Conservation (phyloP, 2,113 vertebrate genomes). For the Hepsetus odoe region DNA sequence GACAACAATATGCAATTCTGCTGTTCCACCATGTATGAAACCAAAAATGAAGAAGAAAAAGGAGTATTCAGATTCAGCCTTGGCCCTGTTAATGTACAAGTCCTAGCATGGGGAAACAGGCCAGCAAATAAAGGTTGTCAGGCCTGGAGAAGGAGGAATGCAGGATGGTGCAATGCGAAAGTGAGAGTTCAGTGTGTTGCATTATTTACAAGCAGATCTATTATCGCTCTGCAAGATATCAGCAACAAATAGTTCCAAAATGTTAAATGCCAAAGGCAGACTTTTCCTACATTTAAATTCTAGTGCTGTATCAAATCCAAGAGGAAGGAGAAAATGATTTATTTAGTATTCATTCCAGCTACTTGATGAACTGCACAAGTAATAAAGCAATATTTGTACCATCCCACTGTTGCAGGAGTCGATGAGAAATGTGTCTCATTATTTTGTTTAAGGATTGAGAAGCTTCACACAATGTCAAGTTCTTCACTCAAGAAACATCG, state of each 20-base stretch:
- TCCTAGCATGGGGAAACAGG: not conserved
- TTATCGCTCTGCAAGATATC: constrained; percentile 51
- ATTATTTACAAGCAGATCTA: constrained; percentile 63
- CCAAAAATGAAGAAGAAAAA: too few species aligned
- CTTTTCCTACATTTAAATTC: not conserved
- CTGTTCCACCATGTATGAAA: too few species aligned
- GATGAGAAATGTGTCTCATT: too few species aligned
- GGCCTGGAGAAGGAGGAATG: not conserved
- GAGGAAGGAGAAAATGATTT: constrained; percentile 17
- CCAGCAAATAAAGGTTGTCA: not conserved
- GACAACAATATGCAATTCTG: too few species aligned
- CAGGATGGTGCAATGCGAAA: constrained; percentile 45
- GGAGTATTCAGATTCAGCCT: not conserved
- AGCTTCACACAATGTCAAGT: too few species aligned
- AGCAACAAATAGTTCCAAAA: constrained; percentile 22
- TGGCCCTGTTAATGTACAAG: too few species aligned
- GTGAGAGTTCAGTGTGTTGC: constrained; percentile 45
- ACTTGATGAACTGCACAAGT: constrained; percentile 3
- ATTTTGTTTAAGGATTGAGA: too few species aligned
- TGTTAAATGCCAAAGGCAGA: not conserved
- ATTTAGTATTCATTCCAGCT: not conserved
- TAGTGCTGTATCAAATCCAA: constrained; percentile 10
- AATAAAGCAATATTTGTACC: not conserved
- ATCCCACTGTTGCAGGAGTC: not conserved
- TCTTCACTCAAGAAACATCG: too few species aligned